Evolutionary conservation across 2,113 vertebrate species (phyloP).

Genomic region (Dissostichus mawsoni): DNA sequence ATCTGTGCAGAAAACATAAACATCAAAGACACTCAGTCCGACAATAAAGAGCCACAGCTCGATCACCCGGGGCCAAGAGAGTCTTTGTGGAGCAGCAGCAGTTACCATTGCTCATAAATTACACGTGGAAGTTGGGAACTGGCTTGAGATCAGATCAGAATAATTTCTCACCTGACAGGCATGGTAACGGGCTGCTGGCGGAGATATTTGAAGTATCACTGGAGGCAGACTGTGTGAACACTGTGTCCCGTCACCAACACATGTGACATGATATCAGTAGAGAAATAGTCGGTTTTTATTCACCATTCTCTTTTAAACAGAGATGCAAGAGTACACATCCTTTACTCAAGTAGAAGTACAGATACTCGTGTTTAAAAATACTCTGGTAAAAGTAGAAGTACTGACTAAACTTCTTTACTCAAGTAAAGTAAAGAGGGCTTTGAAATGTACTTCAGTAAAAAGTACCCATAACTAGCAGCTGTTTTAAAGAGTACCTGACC

Average conservation of each 20-base stretch:
- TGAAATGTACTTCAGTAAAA: no score
- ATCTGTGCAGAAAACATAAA: constrained; percentile 5
- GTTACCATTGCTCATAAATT: constrained; percentile 57
- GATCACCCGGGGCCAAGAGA: constrained; percentile 39
- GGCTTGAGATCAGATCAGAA: constrained; percentile 65
- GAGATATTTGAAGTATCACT: constrained; percentile 43
- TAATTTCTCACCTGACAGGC: constrained; percentile 46
- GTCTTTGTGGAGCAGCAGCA: constrained; percentile 26
- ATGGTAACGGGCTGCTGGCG: constrained; percentile 49
- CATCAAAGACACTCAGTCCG: constrained; percentile 33
- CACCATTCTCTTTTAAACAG: background rate
- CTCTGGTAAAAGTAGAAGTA: no score
- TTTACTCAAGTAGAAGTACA: no score
- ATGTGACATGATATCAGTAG: constrained; percentile 14
- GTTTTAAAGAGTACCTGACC: no score
- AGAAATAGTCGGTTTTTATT: constrained; percentile 16
- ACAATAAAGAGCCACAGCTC: constrained; percentile 4
- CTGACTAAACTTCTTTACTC: no score
- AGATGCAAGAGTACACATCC: no score
- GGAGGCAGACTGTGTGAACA: constrained; percentile 44
- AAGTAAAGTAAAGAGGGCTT: no score
- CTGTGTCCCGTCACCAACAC: constrained; percentile 23
- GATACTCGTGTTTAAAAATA: no score
- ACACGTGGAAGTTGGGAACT: constrained; percentile 45
- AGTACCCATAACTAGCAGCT: no score